Percentiles rank a stretch among this genome's conserved stretches.
Evolutionary conservation across 2,113 vertebrate genomes (phyloP).

Genomic region (Leptodactylus fuscus): DNA sequence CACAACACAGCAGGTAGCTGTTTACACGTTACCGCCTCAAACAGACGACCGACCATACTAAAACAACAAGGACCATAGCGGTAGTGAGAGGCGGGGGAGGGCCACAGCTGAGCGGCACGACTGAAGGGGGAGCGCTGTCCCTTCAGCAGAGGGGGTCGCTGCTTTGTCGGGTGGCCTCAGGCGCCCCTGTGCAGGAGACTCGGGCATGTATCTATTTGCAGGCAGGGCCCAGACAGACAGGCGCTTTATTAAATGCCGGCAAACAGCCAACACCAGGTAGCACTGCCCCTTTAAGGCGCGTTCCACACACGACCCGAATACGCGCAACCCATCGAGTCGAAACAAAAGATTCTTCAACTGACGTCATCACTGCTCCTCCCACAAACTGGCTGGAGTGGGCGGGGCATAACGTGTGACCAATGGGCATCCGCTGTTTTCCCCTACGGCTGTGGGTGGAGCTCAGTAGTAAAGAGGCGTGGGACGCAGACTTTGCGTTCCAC

Average conservation of each 20-base stretch:
- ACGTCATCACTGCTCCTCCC: not conserved
- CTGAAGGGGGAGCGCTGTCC: too few relatives aligned
- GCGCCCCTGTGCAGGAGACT: slow-evolving; percentile 35
- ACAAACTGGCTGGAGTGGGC: not conserved
- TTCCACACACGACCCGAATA: not conserved
- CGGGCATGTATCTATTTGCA: slow-evolving; percentile 54
- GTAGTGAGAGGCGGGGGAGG: too few relatives aligned
- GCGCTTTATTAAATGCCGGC: slow-evolving; percentile 58
- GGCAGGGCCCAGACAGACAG: slow-evolving; percentile 54
- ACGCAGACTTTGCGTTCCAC: slow-evolving; percentile 45
- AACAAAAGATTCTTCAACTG: slow-evolving; percentile 44
- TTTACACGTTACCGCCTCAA: too few relatives aligned
- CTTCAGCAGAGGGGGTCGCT: not conserved
- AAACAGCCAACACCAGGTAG: slow-evolving; percentile 16
- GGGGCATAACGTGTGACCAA: not conserved
- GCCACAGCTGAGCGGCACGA: too few relatives aligned
- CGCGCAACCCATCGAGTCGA: slow-evolving; percentile 23
- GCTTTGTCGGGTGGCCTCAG: slow-evolving; percentile 42
- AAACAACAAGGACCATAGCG: too few relatives aligned
- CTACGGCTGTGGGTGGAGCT: not conserved
- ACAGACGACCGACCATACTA: too few relatives aligned
- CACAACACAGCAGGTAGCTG: too few relatives aligned
- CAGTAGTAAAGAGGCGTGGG: slow-evolving; percentile 2
- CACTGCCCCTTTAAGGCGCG: slow-evolving; percentile 56
- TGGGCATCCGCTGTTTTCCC: not conserved